These are phyloP conservation scores for Thaumatotibia leucotreta DNA, from an alignment of 1,140 invertebrate species.

Conservation along the genomic window DNA sequence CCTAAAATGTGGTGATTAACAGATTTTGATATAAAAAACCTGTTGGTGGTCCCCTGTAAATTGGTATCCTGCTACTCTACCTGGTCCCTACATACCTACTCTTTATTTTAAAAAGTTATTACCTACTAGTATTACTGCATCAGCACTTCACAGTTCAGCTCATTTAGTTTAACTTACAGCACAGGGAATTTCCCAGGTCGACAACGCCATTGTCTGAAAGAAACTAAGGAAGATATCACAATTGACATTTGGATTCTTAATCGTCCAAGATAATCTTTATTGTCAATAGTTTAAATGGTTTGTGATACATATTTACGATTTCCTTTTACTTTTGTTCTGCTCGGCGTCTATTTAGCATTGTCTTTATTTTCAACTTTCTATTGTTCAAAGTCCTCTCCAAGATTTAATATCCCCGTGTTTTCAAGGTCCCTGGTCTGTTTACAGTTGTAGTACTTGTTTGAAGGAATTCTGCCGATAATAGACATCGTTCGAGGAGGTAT, in stretches of 20 bases:
- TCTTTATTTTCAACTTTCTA: background rate
- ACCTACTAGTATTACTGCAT: too few species aligned
- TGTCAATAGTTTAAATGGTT: background rate
- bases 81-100: too few species aligned
- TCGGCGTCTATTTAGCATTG: background rate
- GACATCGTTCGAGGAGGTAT: conserved; percentile 32
- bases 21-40: too few species aligned
- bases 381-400: background rate
- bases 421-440: background rate
- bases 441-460: conserved; percentile 14
- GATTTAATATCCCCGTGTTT: background rate
- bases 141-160: too few species aligned
- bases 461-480: conserved; percentile 30
- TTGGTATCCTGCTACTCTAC: too few species aligned
- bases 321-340: background rate
- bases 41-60: too few species aligned
- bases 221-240: background rate
- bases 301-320: background rate
- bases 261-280: background rate
- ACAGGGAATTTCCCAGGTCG: too few species aligned
- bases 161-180: too few species aligned
- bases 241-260: background rate
- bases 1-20: too few species aligned
- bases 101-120: too few species aligned
- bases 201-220: background rate